Evolutionary conservation across 2,113 vertebrate species (phyloP), one percentile per base, ranked within the genome.

Genomic region (Rhea americana): DNA sequence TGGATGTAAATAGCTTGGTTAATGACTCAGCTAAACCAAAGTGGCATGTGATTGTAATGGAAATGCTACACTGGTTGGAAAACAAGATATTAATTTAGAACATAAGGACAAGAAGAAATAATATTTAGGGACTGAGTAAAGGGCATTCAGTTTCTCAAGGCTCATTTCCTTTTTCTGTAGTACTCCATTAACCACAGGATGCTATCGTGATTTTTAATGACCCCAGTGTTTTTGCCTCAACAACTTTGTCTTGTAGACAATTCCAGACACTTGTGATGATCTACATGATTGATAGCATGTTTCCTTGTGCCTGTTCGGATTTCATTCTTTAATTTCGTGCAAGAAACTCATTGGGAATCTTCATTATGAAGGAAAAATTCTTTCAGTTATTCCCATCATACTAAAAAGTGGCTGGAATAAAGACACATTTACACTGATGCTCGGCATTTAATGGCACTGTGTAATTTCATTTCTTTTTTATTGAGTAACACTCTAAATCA

Each of bases 101-200:
- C 95, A 96, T 96, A 95, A 93, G 95, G 92, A 66, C 43, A 26
- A 91, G 91, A 71, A 93, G 93, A 91, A 96, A 96, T 91, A 85
- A 94, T 90, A 85, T 91, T 89, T 76, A 59, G 85, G 85, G 90
- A 91, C n/a, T 67, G 89, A 90, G 86, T 41, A 94, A 90, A 96
- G 95, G 93, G 93, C 90, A 92, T 67, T 91, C 84, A 90, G 90
- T 75, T 94, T 76, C 93, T 94, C 96, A 92, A 90, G 95, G 93
- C 95, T 97, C 96, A 94, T 97, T 97, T 96, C 94, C 89, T 83
- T 93, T 83, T 71, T 55, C 83, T 91, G 77, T 19, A 90, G 86
- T 77, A 90, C 93, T 92, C 94, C 95, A 96, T 97, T 97, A 95
- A 89, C 89, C 90, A 93, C 93, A 93, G 95, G 95, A 96, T 95